A percentile compares a stretch with the other conserved stretches of the same genome.
phyloP scores from a whole-genome alignment of 2,888 invertebrate genomes.

The Pristionchus mayeri region DNA sequence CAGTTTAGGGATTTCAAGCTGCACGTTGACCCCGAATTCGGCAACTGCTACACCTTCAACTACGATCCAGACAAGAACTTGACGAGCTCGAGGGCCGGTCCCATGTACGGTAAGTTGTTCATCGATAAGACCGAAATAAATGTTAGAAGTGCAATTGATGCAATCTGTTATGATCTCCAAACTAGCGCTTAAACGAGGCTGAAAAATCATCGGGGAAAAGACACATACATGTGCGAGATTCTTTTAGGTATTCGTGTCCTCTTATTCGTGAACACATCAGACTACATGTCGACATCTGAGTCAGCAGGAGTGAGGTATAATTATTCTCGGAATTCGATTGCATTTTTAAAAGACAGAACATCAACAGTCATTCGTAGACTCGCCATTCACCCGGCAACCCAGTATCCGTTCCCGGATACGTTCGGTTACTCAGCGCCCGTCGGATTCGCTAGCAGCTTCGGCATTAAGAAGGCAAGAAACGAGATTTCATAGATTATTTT shows the following conservation, averaged over 20 bases:
- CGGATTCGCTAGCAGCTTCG: constrained; percentile 66
- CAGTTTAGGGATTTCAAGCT: constrained; percentile 61
- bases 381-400: constrained; percentile 65
- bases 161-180: neutral
- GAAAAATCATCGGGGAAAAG: no score
- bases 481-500: no score
- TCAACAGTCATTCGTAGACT: no score
- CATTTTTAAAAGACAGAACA: neutral
- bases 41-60: constrained; percentile 68
- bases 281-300: constrained; percentile 69
- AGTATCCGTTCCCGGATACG: constrained; percentile 68
- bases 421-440: constrained; percentile 69
- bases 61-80: constrained; percentile 62
- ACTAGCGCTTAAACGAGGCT: neutral
- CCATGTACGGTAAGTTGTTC: constrained; percentile 69
- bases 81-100: constrained; percentile 66
- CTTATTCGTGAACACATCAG: constrained; percentile 66
- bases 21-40: constrained; percentile 68
- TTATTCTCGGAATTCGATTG: no score
- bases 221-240: no score
- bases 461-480: constrained; percentile 67
- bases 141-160: no score
- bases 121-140: no score
- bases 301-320: constrained; percentile 61
- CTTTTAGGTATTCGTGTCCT: constrained; percentile 60